Conservation (phyloP, 1,140 invertebrate genomes). For the Olivierus martensii region DNA sequence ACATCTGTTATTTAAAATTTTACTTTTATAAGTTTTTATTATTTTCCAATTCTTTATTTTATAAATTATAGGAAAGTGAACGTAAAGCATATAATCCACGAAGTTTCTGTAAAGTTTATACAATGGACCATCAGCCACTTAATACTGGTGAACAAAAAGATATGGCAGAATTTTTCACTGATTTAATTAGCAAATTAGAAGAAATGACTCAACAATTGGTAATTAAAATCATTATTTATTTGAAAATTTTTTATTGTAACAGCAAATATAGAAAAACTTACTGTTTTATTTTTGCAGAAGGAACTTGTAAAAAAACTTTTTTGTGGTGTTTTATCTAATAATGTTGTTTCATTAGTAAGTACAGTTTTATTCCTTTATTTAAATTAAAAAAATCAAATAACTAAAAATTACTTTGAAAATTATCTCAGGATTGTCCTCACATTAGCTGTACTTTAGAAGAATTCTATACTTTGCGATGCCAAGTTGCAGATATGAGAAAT, state of each 20-base stretch:
- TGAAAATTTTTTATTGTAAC: not conserved
- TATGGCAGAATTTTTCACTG: conserved; percentile 96
- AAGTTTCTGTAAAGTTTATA: conserved; percentile 90
- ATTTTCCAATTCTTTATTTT: not conserved
- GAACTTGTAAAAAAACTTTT: conserved; percentile 79
- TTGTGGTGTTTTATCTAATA: conserved; percentile 84
- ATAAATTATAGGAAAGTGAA: conserved; percentile 58
- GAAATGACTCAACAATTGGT: conserved; percentile 81
- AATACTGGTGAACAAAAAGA: conserved; percentile 96
- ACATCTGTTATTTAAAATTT: no score
- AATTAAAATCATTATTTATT: conserved; percentile 4
- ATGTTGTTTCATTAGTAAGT: conserved; percentile 71
- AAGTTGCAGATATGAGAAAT: conserved; percentile 92
- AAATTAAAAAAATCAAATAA: not conserved
- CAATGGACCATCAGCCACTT: conserved; percentile 88
- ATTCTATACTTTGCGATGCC: conserved; percentile 89
- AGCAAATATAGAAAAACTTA: not conserved
- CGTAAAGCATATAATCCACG: conserved; percentile 87
- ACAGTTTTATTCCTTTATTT: conserved; percentile 7
- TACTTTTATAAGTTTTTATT: no score
- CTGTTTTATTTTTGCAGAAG: conserved; percentile 37
- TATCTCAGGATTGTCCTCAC: conserved; percentile 68
- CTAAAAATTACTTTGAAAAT: not conserved
- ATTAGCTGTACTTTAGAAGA: conserved; percentile 86
- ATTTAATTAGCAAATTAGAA: conserved; percentile 86